Evolutionary conservation across 2,888 invertebrate species (phyloP).

Genomic region (Alentia gelatinosa): DNA sequence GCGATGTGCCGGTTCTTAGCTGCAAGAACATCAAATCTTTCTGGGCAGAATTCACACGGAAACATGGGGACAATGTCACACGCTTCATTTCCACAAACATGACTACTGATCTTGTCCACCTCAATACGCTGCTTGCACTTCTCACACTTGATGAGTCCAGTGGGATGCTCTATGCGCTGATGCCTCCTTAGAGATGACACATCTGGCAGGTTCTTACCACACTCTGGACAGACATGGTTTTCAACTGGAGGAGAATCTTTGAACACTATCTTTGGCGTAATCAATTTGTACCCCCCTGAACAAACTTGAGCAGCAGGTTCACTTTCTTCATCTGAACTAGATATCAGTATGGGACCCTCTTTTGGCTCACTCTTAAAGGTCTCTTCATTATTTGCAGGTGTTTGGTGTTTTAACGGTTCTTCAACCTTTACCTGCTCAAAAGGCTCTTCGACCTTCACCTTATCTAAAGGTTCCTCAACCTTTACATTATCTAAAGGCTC

Average conservation of each 20-base stretch:
- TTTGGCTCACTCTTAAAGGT: neutral
- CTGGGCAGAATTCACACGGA: neutral
- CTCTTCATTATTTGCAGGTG: neutral
- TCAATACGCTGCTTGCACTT: constrained; percentile 9
- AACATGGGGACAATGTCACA: neutral
- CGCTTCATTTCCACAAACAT: neutral
- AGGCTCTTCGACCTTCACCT: too few relatives aligned
- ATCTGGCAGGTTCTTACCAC: constrained; percentile 20
- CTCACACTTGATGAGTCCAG: constrained; percentile 23
- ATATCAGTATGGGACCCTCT: neutral
- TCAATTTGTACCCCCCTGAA: too few relatives aligned
- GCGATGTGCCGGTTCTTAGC: constrained; percentile 5
- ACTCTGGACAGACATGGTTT: neutral
- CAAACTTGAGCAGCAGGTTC: neutral
- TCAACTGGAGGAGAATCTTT: too few relatives aligned
- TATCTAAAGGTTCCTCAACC: too few relatives aligned
- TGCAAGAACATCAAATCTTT: neutral
- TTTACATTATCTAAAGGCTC: neutral
- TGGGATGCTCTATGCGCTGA: neutral
- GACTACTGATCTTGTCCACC: neutral
- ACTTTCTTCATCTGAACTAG: constrained; percentile 1
- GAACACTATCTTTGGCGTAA: neutral
- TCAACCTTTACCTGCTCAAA: neutral
- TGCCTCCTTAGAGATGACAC: neutral
- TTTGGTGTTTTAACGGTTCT: neutral